A percentile compares a stretch with the other conserved stretches of the same genome.
Conservation (phyloP, 2,797 vertebrate genomes). For the Hippoglossus hippoglossus region DNA sequence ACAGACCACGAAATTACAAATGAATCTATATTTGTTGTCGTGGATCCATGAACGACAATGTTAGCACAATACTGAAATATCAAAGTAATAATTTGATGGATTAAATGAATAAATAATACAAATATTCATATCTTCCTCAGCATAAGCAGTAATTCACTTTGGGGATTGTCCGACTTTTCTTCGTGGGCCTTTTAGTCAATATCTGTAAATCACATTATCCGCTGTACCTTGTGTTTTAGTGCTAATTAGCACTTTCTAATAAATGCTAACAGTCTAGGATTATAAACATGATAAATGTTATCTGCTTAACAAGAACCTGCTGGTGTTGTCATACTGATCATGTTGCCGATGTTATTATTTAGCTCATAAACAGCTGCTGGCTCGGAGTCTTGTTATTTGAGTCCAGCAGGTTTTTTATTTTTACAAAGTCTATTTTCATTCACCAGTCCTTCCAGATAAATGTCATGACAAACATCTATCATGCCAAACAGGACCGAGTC, state of each 20-base stretch:
- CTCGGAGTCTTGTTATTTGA: too few species aligned
- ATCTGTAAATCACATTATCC: neutral
- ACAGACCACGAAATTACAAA: too few species aligned
- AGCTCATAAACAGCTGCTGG: neutral
- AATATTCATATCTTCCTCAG: too few species aligned
- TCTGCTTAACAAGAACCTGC: neutral
- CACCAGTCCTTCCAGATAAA: too few species aligned
- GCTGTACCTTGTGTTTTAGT: neutral
- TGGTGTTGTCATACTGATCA: neutral
- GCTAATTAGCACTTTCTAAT: neutral
- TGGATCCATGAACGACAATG: too few species aligned
- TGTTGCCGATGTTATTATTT: neutral
- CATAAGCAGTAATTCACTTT: too few species aligned
- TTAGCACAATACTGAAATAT: neutral
- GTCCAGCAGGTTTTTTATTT: neutral
- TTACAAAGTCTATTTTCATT: neutral
- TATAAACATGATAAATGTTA: neutral
- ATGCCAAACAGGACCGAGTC: too few species aligned
- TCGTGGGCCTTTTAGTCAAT: too few species aligned
- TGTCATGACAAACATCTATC: too few species aligned
- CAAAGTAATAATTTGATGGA: neutral
- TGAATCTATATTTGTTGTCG: too few species aligned
- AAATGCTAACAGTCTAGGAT: neutral
- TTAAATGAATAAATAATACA: too few species aligned
- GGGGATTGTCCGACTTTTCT: too few species aligned